Evolutionary conservation across 1,140 invertebrate species (phyloP).

Genomic region (Anastrepha obliqua): DNA sequence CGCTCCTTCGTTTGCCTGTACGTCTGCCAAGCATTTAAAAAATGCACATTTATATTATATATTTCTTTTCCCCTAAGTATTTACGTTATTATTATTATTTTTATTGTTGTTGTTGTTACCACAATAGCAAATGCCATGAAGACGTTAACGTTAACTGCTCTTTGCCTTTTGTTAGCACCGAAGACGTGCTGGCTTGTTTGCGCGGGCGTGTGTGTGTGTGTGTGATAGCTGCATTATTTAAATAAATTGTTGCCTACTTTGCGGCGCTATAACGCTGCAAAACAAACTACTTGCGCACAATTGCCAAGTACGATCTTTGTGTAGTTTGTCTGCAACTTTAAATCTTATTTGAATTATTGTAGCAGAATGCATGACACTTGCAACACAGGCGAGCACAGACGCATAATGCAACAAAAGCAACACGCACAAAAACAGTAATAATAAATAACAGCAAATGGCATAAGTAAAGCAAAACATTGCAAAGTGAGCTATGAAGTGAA

Average conservation of each 20-base stretch:
- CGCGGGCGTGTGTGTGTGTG: neutral
- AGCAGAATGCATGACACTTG: conserved; percentile 63
- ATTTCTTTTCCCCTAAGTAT: no score
- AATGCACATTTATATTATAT: no score
- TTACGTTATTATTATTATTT: neutral
- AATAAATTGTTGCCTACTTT: conserved; percentile 71
- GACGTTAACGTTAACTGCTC: conserved; percentile 38
- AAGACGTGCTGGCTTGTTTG: neutral
- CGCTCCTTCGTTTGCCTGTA: no score
- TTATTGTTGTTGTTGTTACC: neutral
- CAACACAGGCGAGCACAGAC: neutral
- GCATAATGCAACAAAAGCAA: neutral
- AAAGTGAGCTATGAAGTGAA: neutral
- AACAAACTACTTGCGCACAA: conserved; percentile 26
- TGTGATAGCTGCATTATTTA: conserved; percentile 63
- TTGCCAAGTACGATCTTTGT: neutral
- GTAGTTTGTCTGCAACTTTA: conserved; percentile 61
- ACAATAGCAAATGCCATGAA: conserved; percentile 41
- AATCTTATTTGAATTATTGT: conserved; percentile 72
- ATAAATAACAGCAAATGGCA: conserved; percentile 47
- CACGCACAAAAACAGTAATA: conserved; percentile 16
- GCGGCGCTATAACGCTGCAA: conserved; percentile 59
- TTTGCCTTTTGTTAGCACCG: conserved; percentile 12
- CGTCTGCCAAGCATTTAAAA: no score
- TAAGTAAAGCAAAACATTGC: neutral